Conservation (phyloP, 2,113 vertebrate genomes). For the Castor canadensis region DNA sequence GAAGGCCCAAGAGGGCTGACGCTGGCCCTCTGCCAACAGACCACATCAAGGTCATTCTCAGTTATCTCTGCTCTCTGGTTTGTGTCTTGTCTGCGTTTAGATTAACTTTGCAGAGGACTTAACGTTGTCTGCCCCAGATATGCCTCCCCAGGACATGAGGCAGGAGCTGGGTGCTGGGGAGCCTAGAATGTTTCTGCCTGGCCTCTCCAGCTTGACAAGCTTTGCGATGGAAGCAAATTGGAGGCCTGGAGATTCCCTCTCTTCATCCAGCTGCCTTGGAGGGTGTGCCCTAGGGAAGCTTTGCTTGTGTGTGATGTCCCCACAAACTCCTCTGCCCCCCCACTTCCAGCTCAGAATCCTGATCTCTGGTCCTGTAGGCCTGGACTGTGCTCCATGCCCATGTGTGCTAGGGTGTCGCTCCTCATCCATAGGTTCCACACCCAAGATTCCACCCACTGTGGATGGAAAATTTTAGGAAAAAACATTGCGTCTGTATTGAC, state of each 20-base stretch:
- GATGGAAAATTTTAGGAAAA: background rate
- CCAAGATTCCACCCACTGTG: background rate
- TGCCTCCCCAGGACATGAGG: background rate
- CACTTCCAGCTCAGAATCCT: accelerated
- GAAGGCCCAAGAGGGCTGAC: no score
- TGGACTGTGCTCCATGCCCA: background rate
- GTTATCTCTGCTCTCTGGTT: background rate
- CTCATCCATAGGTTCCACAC: accelerated
- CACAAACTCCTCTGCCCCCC: background rate
- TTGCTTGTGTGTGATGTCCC: accelerated
- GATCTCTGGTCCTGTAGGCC: background rate
- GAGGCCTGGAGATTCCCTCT: background rate
- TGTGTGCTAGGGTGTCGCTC: accelerated
- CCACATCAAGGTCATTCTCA: no score
- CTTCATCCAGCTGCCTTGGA: accelerated
- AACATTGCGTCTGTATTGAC: background rate
- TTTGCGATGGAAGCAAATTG: background rate
- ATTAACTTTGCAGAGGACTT: background rate
- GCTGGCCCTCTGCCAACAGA: background rate
- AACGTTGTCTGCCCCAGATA: background rate
- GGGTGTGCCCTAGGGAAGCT: background rate
- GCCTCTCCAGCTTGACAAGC: background rate
- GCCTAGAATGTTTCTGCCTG: background rate
- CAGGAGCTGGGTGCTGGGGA: background rate
- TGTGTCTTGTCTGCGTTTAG: background rate